Conservation (phyloP, 2,113 vertebrate species). For the Crotalus viridis region DNA sequence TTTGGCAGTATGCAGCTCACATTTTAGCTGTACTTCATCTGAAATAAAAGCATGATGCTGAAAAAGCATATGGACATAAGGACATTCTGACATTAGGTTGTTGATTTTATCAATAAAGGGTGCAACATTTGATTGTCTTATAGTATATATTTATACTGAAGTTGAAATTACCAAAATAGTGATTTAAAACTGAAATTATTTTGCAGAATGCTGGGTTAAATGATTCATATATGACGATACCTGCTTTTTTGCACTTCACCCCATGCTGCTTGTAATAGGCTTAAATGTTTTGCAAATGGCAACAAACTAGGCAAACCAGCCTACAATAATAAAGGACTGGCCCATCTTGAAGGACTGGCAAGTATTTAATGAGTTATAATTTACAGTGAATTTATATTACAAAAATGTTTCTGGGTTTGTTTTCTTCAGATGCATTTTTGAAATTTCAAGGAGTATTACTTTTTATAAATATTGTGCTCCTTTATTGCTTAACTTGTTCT, state of each 20-base stretch:
- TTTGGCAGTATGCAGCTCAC: neutral
- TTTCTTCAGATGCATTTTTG: neutral
- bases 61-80: neutral
- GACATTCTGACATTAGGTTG: neutral
- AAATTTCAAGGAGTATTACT: neutral
- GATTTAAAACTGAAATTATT: neutral
- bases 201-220: neutral
- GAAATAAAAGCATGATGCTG: neutral
- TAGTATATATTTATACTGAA: constrained; percentile 5
- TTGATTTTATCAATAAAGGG: neutral
- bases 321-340: neutral
- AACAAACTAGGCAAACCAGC: neutral
- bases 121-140: neutral
- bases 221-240: neutral
- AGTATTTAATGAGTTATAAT: neutral
- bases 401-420: neutral
- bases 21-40: constrained; percentile 11
- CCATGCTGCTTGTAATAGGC: too few relatives aligned
- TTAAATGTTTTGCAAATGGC: neutral
- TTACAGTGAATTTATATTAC: neutral
- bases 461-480: neutral
- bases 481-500: neutral
- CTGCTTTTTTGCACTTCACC: neutral
- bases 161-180: neutral
- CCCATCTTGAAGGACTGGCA: neutral